These are phyloP conservation scores for Blomia tropicalis DNA, from an alignment of 2,888 invertebrate species.

Conservation along the genomic window DNA sequence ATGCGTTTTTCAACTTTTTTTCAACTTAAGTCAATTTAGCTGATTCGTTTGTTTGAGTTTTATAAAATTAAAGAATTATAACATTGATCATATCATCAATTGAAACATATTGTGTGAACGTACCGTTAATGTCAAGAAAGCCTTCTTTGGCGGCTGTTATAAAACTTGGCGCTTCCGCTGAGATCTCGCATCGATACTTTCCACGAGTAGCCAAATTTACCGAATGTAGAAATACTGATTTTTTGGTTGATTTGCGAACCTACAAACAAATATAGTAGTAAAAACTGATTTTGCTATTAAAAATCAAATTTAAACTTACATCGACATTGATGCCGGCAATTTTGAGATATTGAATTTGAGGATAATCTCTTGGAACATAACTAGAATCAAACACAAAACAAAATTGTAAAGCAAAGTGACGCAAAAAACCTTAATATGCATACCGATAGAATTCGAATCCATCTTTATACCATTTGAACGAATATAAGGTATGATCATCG, in stretches of 20 bases:
- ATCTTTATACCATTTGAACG: constrained; percentile 29
- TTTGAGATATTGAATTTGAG: constrained; percentile 59
- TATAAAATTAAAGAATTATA: too few species aligned
- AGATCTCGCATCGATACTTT: constrained; percentile 34
- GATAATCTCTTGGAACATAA: constrained; percentile 62
- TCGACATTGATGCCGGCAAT: constrained; percentile 66
- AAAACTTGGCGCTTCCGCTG: constrained; percentile 30
- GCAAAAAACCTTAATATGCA: neutral
- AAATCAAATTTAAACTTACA: constrained; percentile 48
- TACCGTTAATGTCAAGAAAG: constrained; percentile 30
- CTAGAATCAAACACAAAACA: constrained; percentile 35
- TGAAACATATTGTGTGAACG: too few species aligned
- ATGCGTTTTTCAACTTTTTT: too few species aligned
- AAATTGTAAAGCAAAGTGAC: neutral
- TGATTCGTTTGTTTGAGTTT: too few species aligned
- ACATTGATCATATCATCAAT: too few species aligned
- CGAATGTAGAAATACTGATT: constrained; percentile 49
- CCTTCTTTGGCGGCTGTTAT: constrained; percentile 30
- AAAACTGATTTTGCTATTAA: too few species aligned
- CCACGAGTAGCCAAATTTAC: constrained; percentile 55
- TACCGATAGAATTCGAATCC: constrained; percentile 22
- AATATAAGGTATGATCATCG: constrained; percentile 29
- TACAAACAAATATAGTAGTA: constrained; percentile 33
- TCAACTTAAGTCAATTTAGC: too few species aligned
- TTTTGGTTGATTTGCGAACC: constrained; percentile 50